Evolutionary conservation across 2,888 invertebrate species (phyloP).

Genomic region (Amphiduros pacificus): DNA sequence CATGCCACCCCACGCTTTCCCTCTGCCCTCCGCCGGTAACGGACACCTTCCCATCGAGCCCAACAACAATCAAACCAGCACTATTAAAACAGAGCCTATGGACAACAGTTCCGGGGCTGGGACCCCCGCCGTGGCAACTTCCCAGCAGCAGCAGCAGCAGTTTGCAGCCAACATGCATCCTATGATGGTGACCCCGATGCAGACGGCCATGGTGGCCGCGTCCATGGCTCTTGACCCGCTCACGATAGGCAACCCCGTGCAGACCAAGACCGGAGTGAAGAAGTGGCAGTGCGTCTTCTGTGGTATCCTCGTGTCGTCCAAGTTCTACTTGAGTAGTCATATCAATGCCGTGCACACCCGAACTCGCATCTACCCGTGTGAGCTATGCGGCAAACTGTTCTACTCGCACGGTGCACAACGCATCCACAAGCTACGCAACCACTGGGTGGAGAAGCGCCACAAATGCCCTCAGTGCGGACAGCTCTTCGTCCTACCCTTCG

Average conservation of each 20-base stretch:
- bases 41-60: not conserved
- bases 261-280: constrained; percentile 24
- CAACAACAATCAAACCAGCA: not conserved
- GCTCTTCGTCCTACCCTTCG: constrained; percentile 32
- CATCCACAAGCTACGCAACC: constrained; percentile 36
- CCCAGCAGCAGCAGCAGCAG: constrained; percentile 9
- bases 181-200: not conserved
- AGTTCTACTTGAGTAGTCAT: constrained; percentile 36
- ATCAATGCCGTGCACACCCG: constrained; percentile 36
- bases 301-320: constrained; percentile 34
- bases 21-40: not conserved
- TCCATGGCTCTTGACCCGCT: not conserved
- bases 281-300: constrained; percentile 37
- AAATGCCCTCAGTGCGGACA: constrained; percentile 32
- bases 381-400: constrained; percentile 33
- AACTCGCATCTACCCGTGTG: constrained; percentile 35
- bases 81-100: not conserved
- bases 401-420: constrained; percentile 35
- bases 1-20: not conserved
- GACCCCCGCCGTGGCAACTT: not conserved
- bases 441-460: constrained; percentile 36
- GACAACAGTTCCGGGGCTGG: not conserved
- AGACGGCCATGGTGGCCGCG: not conserved
- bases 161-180: not conserved
- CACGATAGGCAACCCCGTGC: constrained; percentile 15